Base-by-base conservation (phyloP, 2,113 vertebrate genomes). In the Candoia aspera region DNA sequence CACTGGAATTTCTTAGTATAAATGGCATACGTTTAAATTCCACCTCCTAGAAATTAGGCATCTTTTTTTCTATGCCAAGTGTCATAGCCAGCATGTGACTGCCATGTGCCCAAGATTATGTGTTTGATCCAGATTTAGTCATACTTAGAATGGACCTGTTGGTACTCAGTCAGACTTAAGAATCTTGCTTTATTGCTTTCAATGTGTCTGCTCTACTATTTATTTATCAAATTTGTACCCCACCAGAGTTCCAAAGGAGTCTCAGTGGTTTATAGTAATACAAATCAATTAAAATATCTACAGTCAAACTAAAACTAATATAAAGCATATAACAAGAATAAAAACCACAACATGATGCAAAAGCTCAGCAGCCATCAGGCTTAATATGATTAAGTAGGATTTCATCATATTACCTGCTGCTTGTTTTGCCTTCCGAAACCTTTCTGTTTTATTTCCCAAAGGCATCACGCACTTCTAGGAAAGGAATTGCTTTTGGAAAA, bases 401-500 rank as follows among this genome's bases (percentile, higher is more conserved):
- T 79, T 79, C 73, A 23, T 86, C n/a, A 21, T 19, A 29, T 87
- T 53, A 12, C 15, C 1, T 3, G 68, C 64, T 26, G 49, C 21
- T 55, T 62, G 9, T 58, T 33, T 19, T 83, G 26, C 23, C n/a
- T 24, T 53, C 1, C 13, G 37, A 1, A 26, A 29, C 2, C 19
- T 89, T 33, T 89, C 24, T 68, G 33, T 87, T 64, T 94, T 2
- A 93, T 91, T 84, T 68, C 54, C 73, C 73, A 1, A 94, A 99
- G 98, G 96, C 96, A 0, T 96, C 98, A 1, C 98, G 98, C 62
- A 89, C 97, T 0, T 98, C 98, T 55, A 98, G 98, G 91, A 99
- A 98, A 94, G 98, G 98, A n/a, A 98, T 99, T 0, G 97, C 97
- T 5, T 99, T 99, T 55, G 99, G 99, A 86, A 99, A 99, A 91